phyloP scores from a whole-genome alignment of 92 coral and sea anemone species.

The Phymanthus crucifer region DNA sequence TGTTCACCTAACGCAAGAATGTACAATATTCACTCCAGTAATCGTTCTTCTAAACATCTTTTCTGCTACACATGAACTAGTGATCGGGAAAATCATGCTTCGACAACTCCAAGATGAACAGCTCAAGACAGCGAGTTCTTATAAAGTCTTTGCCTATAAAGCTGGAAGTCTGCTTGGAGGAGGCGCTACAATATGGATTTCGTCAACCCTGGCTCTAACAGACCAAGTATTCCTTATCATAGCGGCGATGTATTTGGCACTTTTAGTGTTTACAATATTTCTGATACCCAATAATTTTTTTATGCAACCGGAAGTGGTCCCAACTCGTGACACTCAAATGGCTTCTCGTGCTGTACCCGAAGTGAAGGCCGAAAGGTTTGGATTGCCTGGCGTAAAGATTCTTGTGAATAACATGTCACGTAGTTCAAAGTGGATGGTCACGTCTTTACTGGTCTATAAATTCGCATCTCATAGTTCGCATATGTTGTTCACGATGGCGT shows the following conservation, averaged over 20 bases:
- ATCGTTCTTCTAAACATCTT: constrained; percentile 58
- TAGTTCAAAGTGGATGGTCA: constrained; percentile 81
- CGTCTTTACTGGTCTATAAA: constrained; percentile 73
- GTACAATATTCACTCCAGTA: constrained; percentile 16
- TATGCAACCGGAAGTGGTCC: constrained; percentile 31
- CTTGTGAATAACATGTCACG: constrained; percentile 21
- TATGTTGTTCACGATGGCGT: constrained; percentile 79
- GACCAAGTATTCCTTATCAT: constrained; percentile 43
- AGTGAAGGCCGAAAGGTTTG: background rate
- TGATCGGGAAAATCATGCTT: constrained; percentile 64
- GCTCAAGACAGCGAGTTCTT: constrained; percentile 54
- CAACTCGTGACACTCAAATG: constrained; percentile 25
- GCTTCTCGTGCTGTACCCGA: background rate
- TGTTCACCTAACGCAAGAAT: constrained; percentile 29
- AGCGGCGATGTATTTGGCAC: constrained; percentile 35
- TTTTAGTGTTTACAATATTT: constrained; percentile 10
- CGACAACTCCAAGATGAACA: constrained; percentile 27
- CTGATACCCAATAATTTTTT: constrained; percentile 17
- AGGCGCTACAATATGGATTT: constrained; percentile 66
- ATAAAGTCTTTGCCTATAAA: constrained; percentile 85
- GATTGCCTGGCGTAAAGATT: background rate
- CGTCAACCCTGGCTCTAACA: constrained; percentile 52
- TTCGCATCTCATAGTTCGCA: constrained; percentile 88
- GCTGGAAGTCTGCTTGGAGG: constrained; percentile 78
- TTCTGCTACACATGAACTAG: constrained; percentile 78